These are phyloP conservation scores for Iguana delicatissima DNA, from an alignment of 2,797 vertebrate species.

Conservation along the genomic window DNA sequence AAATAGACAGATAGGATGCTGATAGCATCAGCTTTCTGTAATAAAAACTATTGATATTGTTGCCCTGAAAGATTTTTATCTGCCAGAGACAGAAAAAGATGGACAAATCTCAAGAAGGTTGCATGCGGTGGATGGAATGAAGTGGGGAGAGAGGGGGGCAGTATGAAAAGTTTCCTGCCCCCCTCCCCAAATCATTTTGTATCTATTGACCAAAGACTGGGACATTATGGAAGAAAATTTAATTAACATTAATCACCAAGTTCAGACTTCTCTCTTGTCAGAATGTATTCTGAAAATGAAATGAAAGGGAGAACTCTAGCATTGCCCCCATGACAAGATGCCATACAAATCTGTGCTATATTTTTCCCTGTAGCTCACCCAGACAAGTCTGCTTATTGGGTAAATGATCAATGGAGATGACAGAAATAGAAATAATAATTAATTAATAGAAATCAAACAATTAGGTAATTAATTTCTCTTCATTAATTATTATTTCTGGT, in stretches of 20 bases:
- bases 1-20: conserved; percentile 69
- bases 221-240: not conserved
- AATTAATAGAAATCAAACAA: not conserved
- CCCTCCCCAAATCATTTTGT: not conserved
- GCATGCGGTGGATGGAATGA: conserved; percentile 16
- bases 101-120: conserved; percentile 41
- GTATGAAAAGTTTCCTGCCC: not conserved
- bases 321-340: not conserved
- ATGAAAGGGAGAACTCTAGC: not conserved
- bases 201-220: not conserved
- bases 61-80: conserved; percentile 76
- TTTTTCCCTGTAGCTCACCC: not conserved
- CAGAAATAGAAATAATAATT: not conserved
- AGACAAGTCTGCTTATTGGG: not conserved
- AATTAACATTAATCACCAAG: not conserved
- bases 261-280: not conserved
- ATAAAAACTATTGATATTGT: conserved; percentile 78
- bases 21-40: conserved; percentile 76
- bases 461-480: too few species aligned
- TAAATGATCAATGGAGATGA: not conserved
- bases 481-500: too few species aligned
- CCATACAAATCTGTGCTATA: not conserved
- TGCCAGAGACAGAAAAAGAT: conserved; percentile 70
- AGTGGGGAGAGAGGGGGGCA: not conserved
- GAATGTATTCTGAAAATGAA: not conserved